Conservation (phyloP, 2,888 invertebrate species). For the Epistrophe eligans region DNA sequence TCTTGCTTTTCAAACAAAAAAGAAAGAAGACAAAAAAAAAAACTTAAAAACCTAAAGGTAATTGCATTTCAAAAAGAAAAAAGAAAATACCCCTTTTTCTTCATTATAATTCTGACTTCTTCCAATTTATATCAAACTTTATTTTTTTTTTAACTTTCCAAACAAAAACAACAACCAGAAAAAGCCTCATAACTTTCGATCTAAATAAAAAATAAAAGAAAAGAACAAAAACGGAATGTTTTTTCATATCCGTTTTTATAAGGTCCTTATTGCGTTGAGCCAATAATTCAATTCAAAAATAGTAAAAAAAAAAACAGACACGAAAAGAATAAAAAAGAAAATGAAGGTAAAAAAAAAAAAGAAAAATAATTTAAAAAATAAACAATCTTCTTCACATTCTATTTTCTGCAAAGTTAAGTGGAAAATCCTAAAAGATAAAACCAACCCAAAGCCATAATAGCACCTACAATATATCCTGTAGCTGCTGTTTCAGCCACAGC, state of each 20-base stretch:
- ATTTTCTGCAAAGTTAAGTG: conserved; percentile 72
- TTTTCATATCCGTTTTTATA: conserved; percentile 48
- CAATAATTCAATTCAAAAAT: conserved; percentile 73
- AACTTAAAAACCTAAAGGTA: conserved; percentile 14
- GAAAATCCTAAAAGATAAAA: conserved; percentile 72
- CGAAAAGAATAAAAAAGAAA: not conserved
- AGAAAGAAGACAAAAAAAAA: not conserved
- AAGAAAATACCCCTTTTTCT: conserved; percentile 27
- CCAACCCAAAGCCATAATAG: conserved; percentile 34
- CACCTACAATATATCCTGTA: conserved; percentile 24
- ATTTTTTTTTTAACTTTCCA: conserved; percentile 20
- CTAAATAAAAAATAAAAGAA: conserved; percentile 38
- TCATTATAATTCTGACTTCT: conserved; percentile 60
- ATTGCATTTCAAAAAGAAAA: conserved; percentile 51
- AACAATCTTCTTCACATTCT: conserved; percentile 59
- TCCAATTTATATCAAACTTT: conserved; percentile 53
- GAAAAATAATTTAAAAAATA: conserved; percentile 11
- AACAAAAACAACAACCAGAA: conserved; percentile 22
- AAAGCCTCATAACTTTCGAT: conserved; percentile 45
- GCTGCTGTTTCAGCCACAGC: not conserved
- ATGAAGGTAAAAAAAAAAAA: conserved; percentile 1
- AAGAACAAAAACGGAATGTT: conserved; percentile 31
- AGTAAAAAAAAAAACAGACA: conserved; percentile 8
- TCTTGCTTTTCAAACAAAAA: not conserved
- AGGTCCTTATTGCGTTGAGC: conserved; percentile 65